phyloP scores from a whole-genome alignment of 2,113 vertebrate genomes.

The Vanacampus margaritifer region DNA sequence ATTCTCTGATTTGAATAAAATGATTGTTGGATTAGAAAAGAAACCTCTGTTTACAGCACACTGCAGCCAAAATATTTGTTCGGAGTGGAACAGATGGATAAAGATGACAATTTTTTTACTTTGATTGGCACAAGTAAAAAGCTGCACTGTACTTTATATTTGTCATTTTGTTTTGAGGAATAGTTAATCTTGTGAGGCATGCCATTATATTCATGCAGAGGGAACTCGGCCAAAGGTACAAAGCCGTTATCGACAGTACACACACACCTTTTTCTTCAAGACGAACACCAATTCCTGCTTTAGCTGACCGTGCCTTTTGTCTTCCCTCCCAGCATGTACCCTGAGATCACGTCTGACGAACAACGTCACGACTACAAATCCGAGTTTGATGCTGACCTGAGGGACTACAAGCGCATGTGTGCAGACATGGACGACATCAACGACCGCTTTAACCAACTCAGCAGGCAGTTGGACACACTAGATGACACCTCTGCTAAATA shows the following conservation, averaged over 20 bases:
- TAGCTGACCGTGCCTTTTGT: background rate
- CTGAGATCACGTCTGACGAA: conserved; percentile 70
- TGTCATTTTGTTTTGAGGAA: conserved; percentile 27
- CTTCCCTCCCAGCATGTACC: conserved; percentile 71
- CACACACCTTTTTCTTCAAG: background rate
- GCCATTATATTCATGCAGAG: conserved; percentile 34
- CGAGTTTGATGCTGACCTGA: conserved; percentile 79
- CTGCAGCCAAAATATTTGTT: conserved; percentile 3
- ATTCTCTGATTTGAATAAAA: conserved; percentile 31
- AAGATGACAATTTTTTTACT: background rate
- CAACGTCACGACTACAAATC: conserved; percentile 79
- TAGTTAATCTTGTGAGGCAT: conserved; percentile 65
- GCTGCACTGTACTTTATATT: conserved; percentile 1
- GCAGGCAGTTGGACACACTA: conserved; percentile 75
- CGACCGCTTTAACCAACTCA: conserved; percentile 79
- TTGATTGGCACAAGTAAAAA: background rate
- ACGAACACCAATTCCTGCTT: background rate
- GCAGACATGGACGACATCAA: conserved; percentile 82
- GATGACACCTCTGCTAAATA: conserved; percentile 73
- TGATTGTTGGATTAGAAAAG: conserved; percentile 25
- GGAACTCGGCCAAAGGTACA: conserved; percentile 63
- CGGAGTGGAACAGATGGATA: conserved; percentile 4
- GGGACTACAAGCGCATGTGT: conserved; percentile 79
- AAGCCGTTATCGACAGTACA: background rate
- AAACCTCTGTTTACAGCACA: conserved; percentile 1